Evolutionary conservation across 2,113 vertebrate species (phyloP).

Genomic region (Calyptomena viridis): DNA sequence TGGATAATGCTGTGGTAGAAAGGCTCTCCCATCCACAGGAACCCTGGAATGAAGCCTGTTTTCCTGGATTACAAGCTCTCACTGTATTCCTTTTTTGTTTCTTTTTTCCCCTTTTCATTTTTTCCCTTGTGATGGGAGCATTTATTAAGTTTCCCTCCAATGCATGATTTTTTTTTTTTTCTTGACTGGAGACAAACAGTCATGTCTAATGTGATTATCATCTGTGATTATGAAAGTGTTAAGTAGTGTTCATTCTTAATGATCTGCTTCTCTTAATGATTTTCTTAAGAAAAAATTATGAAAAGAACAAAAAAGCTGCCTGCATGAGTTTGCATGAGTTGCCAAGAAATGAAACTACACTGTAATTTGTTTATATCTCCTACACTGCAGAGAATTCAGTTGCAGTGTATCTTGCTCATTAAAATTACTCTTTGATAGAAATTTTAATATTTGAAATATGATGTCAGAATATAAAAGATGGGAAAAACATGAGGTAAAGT

Average conservation of each 20-base stretch:
- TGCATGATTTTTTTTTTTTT: not conserved
- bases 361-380: not conserved
- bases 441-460: not conserved
- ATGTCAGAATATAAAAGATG: not conserved
- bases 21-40: not conserved
- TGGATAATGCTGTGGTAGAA: not conserved
- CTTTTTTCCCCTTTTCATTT: not conserved
- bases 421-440: not conserved
- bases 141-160: not conserved
- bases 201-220: not conserved
- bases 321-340: not conserved
- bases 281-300: not conserved
- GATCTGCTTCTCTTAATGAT: not conserved
- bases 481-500: not conserved
- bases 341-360: not conserved
- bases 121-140: not conserved
- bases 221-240: not conserved
- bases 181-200: not conserved
- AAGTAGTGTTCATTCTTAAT: not conserved
- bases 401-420: not conserved
- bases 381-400: not conserved
- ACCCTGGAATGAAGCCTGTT: not conserved
- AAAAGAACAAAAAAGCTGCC: not conserved
- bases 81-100: not conserved
- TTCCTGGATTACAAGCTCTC: not conserved